Percentiles rank a stretch among this genome's conserved stretches.
Evolutionary conservation across 1,140 invertebrate genomes (phyloP).

Genomic region (Halictus rubicundus): DNA sequence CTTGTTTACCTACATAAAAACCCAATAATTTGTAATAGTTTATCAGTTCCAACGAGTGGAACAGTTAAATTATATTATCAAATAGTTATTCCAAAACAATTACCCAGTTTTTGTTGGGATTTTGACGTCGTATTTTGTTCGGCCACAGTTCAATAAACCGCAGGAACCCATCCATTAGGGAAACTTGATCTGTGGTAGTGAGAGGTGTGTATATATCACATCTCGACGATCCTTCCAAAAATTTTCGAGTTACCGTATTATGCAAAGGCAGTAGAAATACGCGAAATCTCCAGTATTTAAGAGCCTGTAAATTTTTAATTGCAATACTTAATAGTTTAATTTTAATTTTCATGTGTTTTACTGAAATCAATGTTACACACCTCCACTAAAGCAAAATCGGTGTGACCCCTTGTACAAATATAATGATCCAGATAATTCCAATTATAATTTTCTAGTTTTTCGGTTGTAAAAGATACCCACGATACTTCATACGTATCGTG

Average conservation of each 20-base stretch:
- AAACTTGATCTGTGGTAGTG: constrained; percentile 84
- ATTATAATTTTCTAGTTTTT: constrained; percentile 97
- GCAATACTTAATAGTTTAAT: not conserved
- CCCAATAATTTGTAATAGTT: not conserved
- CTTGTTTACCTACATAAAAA: not conserved
- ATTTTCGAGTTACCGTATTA: constrained; percentile 87
- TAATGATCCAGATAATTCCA: constrained; percentile 99
- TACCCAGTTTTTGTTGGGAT: constrained; percentile 83
- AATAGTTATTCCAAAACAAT: constrained; percentile 48
- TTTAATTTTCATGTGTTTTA: too few relatives aligned
- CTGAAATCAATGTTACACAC: constrained; percentile 74
- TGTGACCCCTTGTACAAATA: constrained; percentile 95
- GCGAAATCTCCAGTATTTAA: constrained; percentile 97
- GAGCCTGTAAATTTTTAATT: constrained; percentile 79
- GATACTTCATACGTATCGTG: constrained; percentile 97
- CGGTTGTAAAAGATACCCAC: constrained; percentile 95
- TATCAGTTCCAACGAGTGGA: not conserved
- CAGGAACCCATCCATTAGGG: constrained; percentile 86
- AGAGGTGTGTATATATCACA: constrained; percentile 90
- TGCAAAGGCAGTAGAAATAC: constrained; percentile 92
- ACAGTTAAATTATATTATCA: constrained; percentile 14
- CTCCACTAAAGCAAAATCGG: constrained; percentile 92
- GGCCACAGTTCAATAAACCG: constrained; percentile 93
- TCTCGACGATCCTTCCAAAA: constrained; percentile 85
- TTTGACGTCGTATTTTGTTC: constrained; percentile 92